Evolutionary conservation across 2,797 vertebrate genomes (phyloP), one percentile per base, ranked within the genome.

Genomic region (Myripristis murdjan): DNA sequence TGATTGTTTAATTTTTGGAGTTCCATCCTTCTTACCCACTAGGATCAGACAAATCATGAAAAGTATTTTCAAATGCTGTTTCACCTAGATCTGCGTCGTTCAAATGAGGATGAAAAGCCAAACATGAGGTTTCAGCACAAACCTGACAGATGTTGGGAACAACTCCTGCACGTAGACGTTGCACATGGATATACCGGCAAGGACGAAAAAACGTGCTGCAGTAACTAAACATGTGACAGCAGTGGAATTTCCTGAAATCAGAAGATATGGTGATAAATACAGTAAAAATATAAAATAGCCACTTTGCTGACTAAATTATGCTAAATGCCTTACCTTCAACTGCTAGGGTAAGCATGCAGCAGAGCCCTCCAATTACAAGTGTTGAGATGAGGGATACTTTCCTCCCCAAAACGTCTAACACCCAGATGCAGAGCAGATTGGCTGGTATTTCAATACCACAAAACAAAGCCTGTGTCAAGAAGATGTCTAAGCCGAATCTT

Each of bases 401-500:
- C 47, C 95, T 92, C 44, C 96, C 96, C 0, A 94, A 44, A 20
- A 68, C 77, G 51, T 96, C 93, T 57, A 97, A 61, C 24, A 75
- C 8, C 87, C 94, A 94, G 69, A 96, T 91, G 83, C 93, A 94
- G 24, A 85, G 49, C 20, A 91, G 6, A 2, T 95, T 94, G 18
- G 92, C 93, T 0, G 95, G 95, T 8, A 96, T 75, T 83, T 97
- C 95, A 24, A 91, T 91, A 0, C 89, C 61, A 43, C 96, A 96
- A 0, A 97, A 97, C 0, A 96, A 77, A 0, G 96, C 75, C 81
- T 97, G 95, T 0, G 95, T 97, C 87, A 97, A 79, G 77, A 97
- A 97, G 89, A 97, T 92, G 87, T 95, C 66, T 88, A 95, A 64
- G 31, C 97, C 96, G 14, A 96, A 96, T 58, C 89, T 93, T 0